Evolutionary conservation across 2,888 invertebrate genomes (phyloP).

Genomic region (Polyommatus iphigenia): DNA sequence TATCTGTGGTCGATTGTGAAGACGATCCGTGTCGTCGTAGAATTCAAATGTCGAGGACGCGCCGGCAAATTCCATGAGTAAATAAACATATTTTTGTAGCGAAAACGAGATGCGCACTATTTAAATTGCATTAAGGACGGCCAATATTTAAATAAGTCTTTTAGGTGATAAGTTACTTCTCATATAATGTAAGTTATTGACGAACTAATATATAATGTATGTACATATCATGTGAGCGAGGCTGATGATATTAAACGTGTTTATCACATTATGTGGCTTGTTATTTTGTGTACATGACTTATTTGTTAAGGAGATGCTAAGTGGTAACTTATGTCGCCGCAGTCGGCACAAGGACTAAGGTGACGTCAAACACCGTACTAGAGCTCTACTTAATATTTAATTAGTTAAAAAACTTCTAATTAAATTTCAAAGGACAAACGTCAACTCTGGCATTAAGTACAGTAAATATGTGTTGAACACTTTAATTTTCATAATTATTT

Average conservation of each 20-base stretch:
- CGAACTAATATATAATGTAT: conserved; percentile 56
- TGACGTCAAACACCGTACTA: not conserved
- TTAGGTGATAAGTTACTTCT: conserved; percentile 40
- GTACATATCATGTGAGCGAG: conserved; percentile 53
- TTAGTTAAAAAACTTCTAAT: not conserved
- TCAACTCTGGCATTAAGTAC: not conserved
- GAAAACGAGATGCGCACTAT: conserved; percentile 34
- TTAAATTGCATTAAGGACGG: conserved; percentile 13
- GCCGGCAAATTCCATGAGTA: conserved; percentile 62
- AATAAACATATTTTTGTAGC: conserved; percentile 60
- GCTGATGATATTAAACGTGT: conserved; percentile 71
- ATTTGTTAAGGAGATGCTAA: conserved; percentile 30
- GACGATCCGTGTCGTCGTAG: conserved; percentile 57
- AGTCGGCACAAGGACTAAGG: not conserved
- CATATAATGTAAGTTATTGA: conserved; percentile 39
- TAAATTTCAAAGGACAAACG: not conserved
- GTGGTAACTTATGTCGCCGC: conserved; percentile 6
- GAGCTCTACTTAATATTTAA: not conserved
- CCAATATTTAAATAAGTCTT: conserved; percentile 24
- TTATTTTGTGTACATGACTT: conserved; percentile 55
- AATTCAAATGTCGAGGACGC: conserved; percentile 69
- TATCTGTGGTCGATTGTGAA: conserved; percentile 54
- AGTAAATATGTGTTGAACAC: not conserved
- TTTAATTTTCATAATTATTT: not conserved
- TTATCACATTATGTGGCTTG: conserved; percentile 65